Conservation (phyloP, 2,113 vertebrate genomes). For the Saccopteryx bilineata region DNA sequence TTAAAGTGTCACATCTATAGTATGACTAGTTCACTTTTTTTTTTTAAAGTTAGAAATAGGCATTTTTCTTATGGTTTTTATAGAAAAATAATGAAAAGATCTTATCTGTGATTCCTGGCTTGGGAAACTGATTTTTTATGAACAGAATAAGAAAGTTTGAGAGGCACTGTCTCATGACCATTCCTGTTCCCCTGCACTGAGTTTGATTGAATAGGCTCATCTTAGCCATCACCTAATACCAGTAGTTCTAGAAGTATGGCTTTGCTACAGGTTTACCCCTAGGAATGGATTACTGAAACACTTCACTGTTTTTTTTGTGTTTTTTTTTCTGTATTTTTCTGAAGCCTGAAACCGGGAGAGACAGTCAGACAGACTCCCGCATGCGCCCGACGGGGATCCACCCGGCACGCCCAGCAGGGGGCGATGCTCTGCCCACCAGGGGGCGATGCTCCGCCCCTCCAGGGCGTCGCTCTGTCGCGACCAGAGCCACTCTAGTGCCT, state of each 20-base stretch:
- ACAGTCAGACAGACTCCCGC: too few relatives aligned
- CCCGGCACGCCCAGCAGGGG: too few relatives aligned
- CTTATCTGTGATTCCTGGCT: not conserved
- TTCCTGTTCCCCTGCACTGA: not conserved
- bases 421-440: too few relatives aligned
- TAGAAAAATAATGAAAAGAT: conserved; percentile 34
- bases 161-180: not conserved
- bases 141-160: not conserved
- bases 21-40: not conserved
- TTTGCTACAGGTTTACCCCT: not conserved
- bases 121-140: conserved; percentile 30
- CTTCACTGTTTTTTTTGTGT: not conserved
- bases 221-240: not conserved
- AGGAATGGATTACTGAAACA: conserved; percentile 34
- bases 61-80: not conserved
- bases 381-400: too few relatives aligned
- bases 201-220: not conserved
- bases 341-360: too few relatives aligned
- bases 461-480: too few relatives aligned
- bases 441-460: too few relatives aligned
- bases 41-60: not conserved
- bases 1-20: not conserved
- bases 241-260: conserved; percentile 45
- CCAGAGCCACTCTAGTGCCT: too few relatives aligned
- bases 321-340: not conserved